These are phyloP conservation scores for Tetheella fluctuosa DNA, from an alignment of 2,888 invertebrate genomes.

Conservation along the genomic window DNA sequence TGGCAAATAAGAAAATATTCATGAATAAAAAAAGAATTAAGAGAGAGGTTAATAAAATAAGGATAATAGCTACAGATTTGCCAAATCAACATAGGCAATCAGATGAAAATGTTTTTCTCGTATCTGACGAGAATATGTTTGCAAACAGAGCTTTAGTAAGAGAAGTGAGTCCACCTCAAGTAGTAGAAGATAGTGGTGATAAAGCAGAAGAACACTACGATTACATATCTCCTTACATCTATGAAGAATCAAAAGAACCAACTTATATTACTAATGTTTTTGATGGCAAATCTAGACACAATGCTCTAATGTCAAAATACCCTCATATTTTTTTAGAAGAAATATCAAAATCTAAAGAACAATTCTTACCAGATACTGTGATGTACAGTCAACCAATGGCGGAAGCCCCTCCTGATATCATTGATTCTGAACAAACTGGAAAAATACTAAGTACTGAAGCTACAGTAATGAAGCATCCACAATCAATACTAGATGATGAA, in stretches of 20 bases:
- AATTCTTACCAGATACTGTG: slow-evolving; percentile 17
- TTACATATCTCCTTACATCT: slow-evolving; percentile 37
- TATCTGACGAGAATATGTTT: slow-evolving; percentile 62
- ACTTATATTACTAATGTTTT: slow-evolving; percentile 36
- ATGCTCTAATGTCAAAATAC: slow-evolving; percentile 66
- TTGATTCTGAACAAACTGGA: slow-evolving; percentile 17
- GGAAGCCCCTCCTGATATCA: slow-evolving; percentile 10
- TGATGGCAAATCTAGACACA: slow-evolving; percentile 46
- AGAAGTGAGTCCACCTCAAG: slow-evolving; percentile 45
- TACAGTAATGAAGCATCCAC: slow-evolving; percentile 18
- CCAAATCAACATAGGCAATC: slow-evolving; percentile 40
- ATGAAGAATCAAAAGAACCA: slow-evolving; percentile 30
- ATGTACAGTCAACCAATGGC: neutral
- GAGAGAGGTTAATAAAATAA: slow-evolving; percentile 64
- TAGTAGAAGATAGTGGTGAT: slow-evolving; percentile 29
- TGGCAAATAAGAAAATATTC: slow-evolving; percentile 49
- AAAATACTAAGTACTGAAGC: slow-evolving; percentile 21
- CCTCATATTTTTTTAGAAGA: slow-evolving; percentile 72
- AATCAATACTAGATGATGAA: slow-evolving; percentile 45
- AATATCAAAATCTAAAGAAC: slow-evolving; percentile 49
- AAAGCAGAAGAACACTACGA: slow-evolving; percentile 38
- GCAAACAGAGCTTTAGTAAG: slow-evolving; percentile 57
- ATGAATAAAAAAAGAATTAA: slow-evolving; percentile 64
- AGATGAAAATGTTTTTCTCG: slow-evolving; percentile 59
- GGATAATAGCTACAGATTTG: slow-evolving; percentile 60